Conservation (phyloP, 2,797 vertebrate species). For the Aythya fuligula region DNA sequence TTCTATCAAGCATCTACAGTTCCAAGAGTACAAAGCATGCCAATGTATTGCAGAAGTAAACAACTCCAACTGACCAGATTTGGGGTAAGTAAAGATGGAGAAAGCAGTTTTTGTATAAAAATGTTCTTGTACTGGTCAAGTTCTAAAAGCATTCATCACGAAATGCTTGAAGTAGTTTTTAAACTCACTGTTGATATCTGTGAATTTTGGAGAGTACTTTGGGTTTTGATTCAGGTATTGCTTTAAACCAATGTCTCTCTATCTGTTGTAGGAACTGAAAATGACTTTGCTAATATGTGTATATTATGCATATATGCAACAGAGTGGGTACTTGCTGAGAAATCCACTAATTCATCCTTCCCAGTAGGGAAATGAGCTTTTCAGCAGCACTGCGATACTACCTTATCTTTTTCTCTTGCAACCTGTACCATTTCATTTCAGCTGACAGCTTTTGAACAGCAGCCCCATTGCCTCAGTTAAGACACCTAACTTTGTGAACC, state of each 20-base stretch:
- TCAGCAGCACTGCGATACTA: neutral
- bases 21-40: neutral
- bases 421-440: neutral
- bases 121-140: rapidly evolving
- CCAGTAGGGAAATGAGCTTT: neutral
- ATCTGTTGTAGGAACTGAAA: neutral
- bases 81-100: neutral
- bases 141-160: neutral
- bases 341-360: neutral
- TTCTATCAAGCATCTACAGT: neutral
- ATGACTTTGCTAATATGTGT: neutral
- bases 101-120: neutral
- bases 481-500: neutral
- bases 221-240: neutral
- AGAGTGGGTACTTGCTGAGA: neutral
- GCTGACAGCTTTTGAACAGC: neutral
- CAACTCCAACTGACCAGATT: neutral
- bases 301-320: neutral
- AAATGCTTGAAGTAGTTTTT: neutral
- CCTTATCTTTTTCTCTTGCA: neutral
- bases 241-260: neutral
- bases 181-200: neutral
- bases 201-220: neutral
- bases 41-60: neutral
- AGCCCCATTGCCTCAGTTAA: neutral